A percentile compares a stretch with the other conserved stretches of the same genome.
phyloP scores from a whole-genome alignment of 2,888 invertebrate species.

The Apamea crenata region DNA sequence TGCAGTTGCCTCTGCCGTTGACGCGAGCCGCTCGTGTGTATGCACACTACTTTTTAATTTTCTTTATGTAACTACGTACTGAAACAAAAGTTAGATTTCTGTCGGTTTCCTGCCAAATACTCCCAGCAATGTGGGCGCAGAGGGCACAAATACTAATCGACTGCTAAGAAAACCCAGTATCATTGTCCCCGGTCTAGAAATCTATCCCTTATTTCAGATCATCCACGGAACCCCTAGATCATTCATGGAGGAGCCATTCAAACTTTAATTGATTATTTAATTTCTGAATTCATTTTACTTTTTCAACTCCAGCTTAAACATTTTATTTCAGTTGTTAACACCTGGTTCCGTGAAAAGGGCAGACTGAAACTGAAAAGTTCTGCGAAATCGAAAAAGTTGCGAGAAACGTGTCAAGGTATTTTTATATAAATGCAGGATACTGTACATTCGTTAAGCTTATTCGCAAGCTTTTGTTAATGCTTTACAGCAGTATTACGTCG shows the following conservation, averaged over 20 bases:
- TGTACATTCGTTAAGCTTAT: background rate
- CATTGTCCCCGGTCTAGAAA: background rate
- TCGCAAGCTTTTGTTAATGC: background rate
- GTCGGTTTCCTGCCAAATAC: background rate
- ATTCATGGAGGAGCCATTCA: background rate
- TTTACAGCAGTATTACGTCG: background rate
- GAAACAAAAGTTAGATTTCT: background rate
- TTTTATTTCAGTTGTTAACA: conserved; percentile 31
- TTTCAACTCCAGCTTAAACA: conserved; percentile 20
- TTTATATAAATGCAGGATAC: conserved; percentile 4
- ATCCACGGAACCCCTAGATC: background rate
- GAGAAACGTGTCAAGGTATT: conserved; percentile 11
- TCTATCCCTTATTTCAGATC: too few relatives aligned
- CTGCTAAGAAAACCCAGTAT: background rate
- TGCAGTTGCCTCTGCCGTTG: too few relatives aligned
- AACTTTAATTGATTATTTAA: background rate
- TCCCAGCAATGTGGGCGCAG: background rate
- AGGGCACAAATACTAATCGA: background rate
- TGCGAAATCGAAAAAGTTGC: conserved; percentile 25
- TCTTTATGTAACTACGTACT: background rate
- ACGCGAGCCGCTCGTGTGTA: too few relatives aligned
- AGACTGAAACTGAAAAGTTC: conserved; percentile 22
- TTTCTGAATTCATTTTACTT: conserved; percentile 14
- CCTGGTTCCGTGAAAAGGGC: conserved; percentile 19
- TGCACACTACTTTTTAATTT: background rate